Base-by-base conservation (phyloP, 2,888 invertebrate genomes). In the Gonocerus acuteangulatus region DNA sequence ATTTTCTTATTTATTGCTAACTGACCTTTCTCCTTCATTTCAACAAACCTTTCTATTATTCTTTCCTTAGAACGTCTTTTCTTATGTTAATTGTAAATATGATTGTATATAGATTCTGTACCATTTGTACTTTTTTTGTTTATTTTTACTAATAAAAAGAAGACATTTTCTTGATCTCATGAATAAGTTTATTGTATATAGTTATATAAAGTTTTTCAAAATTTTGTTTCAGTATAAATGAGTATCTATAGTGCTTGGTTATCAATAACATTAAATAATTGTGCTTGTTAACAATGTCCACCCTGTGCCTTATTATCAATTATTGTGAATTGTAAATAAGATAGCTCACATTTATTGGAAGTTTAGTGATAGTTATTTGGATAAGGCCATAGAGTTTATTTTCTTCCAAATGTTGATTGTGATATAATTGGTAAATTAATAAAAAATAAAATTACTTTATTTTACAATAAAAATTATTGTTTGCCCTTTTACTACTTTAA, bases 121-220 rank as follows among this genome's bases (percentile, higher is more conserved):
- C 39, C 21, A 54, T 54, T 54, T 42, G 21, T 21, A 21, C 11
- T 42, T 52, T 32, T 52, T 34, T n/a, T n/a, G n/a, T n/a, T n/a
- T 51, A 18, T 51, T 51, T 51, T 51, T 39, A n/a, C 9, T 27
- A 42, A 7, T 15, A 42, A 16, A 42, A 42, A 42, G 16, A 47
- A 47, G 21, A 18, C n/a, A 52, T 52, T 27, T 51, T 61, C 23
- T 61, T 54, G 54, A 61, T 52, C 61, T 61, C 54, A 52, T 54
- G 15, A 39, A 48, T 39, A 61, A 36, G 34, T 60, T 61, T 54
- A 52, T 54, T 52, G 61, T 61, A 54, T 27, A 61, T 54, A 59
- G 3, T 47, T 23, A 21, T 15, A 47, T 42, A 23, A 52, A 47
- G 23, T n/a, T 22, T 44, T 27, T 1, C n/a, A 76, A 27, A 27